A percentile compares a stretch with the other conserved stretches of the same genome.
Conservation (phyloP, 2,113 vertebrate species). For the Lamprotornis superbus region DNA sequence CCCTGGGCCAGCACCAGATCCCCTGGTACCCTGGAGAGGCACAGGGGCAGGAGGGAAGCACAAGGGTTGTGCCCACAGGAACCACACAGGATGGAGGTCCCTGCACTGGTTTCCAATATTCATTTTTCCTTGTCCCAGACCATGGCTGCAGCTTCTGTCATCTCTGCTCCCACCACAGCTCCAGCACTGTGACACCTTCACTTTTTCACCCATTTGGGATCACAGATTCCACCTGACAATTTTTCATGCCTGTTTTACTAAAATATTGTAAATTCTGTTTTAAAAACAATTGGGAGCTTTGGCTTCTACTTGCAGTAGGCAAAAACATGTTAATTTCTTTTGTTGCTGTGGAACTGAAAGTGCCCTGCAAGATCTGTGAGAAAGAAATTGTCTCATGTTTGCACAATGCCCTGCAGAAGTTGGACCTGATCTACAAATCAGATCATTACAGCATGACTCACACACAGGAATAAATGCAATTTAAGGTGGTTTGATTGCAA, state of each 20-base stretch:
- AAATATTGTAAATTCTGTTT: background rate
- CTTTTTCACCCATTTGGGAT: background rate
- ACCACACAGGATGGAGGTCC: background rate
- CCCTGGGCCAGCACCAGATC: background rate
- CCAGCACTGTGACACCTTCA: background rate
- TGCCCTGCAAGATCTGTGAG: background rate
- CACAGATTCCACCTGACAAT: background rate
- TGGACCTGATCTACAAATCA: background rate
- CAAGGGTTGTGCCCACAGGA: background rate
- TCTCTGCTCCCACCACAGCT: background rate
- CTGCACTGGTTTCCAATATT: background rate
- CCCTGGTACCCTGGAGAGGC: background rate
- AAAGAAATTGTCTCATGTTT: background rate
- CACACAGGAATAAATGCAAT: background rate
- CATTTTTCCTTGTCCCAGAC: background rate
- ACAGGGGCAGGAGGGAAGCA: background rate
- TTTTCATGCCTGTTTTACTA: background rate
- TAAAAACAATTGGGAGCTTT: background rate
- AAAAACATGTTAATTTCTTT: background rate
- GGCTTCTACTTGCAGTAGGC: background rate
- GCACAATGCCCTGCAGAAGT: background rate
- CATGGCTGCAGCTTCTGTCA: background rate
- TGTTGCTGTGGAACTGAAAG: background rate
- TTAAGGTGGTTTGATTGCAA: conserved; percentile 1
- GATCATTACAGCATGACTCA: conserved; percentile 26